Base-by-base conservation (phyloP, 1,140 invertebrate species). In the Hetaerina americana region DNA sequence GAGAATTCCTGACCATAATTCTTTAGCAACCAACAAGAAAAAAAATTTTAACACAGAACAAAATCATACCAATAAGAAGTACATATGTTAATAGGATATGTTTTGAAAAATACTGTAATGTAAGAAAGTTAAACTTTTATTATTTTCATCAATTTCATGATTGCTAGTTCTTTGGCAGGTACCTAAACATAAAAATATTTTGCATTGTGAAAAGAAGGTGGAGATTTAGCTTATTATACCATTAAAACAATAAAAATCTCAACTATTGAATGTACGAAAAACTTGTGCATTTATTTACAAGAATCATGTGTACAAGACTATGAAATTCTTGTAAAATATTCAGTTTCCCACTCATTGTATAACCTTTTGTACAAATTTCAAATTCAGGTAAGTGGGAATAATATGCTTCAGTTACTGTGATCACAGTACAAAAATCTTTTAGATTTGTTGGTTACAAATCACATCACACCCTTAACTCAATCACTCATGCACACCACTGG, bases 211-310 rank as follows among this genome's bases (percentile, higher is more conserved):
- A n/a, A n/a, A n/a, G n/a, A n/a, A n/a, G n/a, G n/a, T n/a, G n/a
- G n/a, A n/a, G n/a, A n/a, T n/a, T n/a, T n/a, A n/a, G n/a, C n/a
- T n/a, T n/a, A n/a, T n/a, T n/a, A n/a, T n/a, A n/a, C n/a, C 2
- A 12, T 57, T n/a, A 18, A 57, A 12, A 57, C 22, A 57, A 57
- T 57, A n/a, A 57, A 57, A 57, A 57, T 57, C 40, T 57, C 22
- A 12, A 57, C 70, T 29, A 71, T 27, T 66, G 66, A 71, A 71
- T 71, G 70, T 71, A 71, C 57, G 66, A 71, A 71, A 71, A 24
- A 31, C 22, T 71, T 71, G 70, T 71, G 70, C 70, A 71, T 72
- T 69, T 72, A 72, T 72, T 72, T 72, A 72, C 72, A 72, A 72
- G 72, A 72, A 26, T 24, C 70, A 66, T 71, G 72, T 72, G 68